Evolutionary conservation across 2,888 invertebrate genomes (phyloP).

Genomic region (Phymatocera aterrima): DNA sequence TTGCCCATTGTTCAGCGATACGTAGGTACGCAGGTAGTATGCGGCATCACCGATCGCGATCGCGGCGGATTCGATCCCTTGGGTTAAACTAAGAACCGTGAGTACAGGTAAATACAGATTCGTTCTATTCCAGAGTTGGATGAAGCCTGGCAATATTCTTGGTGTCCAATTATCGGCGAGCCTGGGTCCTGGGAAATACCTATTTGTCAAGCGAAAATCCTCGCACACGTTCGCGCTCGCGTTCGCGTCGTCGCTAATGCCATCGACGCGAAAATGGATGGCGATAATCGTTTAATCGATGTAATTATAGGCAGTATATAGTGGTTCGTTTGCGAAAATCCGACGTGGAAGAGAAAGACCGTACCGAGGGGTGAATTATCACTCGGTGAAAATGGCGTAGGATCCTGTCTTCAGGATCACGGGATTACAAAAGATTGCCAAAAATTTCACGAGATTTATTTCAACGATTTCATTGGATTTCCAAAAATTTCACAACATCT

Average conservation of each 20-base stretch:
- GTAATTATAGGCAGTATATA: too few species aligned
- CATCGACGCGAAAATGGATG: neutral
- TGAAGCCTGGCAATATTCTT: neutral
- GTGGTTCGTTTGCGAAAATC: slow-evolving; percentile 10
- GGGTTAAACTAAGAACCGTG: neutral
- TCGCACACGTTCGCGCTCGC: neutral
- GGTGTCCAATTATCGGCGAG: neutral
- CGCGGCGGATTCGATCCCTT: neutral
- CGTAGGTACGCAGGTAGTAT: too few species aligned
- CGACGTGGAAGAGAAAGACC: neutral
- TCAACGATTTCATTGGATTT: too few species aligned
- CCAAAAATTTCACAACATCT: too few species aligned
- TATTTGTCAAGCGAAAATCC: neutral
- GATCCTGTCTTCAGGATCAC: too few species aligned
- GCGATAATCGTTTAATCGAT: slow-evolving; percentile 29
- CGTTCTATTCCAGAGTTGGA: neutral
- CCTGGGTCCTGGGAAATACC: neutral
- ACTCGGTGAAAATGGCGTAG: too few species aligned
- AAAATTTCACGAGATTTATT: too few species aligned
- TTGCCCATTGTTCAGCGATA: neutral
- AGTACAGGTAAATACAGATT: neutral
- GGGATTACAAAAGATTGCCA: too few species aligned
- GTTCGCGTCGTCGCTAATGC: too few species aligned
- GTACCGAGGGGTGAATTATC: too few species aligned
- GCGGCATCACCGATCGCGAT: too few species aligned